Evolutionary conservation across 2,797 vertebrate genomes (phyloP).

Genomic region (Syngnathus acus): DNA sequence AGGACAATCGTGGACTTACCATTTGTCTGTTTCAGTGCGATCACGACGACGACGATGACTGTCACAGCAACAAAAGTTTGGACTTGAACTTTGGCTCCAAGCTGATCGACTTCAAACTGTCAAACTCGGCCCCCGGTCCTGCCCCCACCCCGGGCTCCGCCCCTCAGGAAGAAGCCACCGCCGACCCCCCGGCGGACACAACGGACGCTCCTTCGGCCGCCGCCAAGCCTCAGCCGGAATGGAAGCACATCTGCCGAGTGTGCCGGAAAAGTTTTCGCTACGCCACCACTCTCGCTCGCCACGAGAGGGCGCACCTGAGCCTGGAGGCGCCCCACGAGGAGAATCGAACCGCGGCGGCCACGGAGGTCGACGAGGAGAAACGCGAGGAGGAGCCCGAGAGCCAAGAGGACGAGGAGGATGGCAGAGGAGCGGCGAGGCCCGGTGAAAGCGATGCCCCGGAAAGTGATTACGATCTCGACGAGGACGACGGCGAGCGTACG

Average conservation of each 20-base stretch:
- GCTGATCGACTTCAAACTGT: slow-evolving; percentile 83
- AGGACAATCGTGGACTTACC: background rate
- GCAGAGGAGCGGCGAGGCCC: slow-evolving; percentile 42
- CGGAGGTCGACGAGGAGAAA: slow-evolving; percentile 18
- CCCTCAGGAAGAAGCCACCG: slow-evolving; percentile 31
- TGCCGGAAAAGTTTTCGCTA: slow-evolving; percentile 93
- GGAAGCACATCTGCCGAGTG: slow-evolving; percentile 76
- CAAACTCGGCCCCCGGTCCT: slow-evolving; percentile 17
- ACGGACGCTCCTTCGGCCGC: slow-evolving; percentile 1
- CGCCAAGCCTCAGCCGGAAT: slow-evolving; percentile 71
- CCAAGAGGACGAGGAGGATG: slow-evolving; percentile 20
- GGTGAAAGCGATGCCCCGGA: slow-evolving; percentile 46
- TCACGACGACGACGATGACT: slow-evolving; percentile 51
- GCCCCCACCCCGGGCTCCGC: slow-evolving; percentile 4
- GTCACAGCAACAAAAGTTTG: slow-evolving; percentile 89
- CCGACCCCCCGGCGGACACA: background rate
- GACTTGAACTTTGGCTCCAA: slow-evolving; percentile 92
- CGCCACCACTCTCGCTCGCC: slow-evolving; percentile 83
- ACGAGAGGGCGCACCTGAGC: slow-evolving; percentile 79
- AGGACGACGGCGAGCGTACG: slow-evolving; percentile 52
- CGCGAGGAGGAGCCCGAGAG: slow-evolving; percentile 19
- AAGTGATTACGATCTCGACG: slow-evolving; percentile 27
- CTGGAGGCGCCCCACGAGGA: slow-evolving; percentile 55
- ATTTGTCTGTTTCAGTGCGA: background rate
- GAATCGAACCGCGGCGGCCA: slow-evolving; percentile 29